These are phyloP conservation scores for Toxonevra muliebris DNA, from an alignment of 2,888 invertebrate species.

Conservation along the genomic window DNA sequence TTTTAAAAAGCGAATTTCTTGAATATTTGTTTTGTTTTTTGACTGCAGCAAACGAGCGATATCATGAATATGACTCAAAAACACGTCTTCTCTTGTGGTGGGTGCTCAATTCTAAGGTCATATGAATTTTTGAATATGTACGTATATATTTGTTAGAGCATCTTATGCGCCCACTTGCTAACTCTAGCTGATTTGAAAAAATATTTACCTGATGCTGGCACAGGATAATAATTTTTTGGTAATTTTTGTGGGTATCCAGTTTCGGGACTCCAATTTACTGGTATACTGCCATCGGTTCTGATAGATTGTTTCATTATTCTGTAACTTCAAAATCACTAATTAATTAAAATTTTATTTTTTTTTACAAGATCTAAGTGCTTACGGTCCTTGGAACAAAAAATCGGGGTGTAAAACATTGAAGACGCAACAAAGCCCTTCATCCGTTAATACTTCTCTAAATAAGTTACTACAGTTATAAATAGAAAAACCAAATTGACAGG, in stretches of 20 bases:
- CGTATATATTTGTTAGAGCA: too few species aligned
- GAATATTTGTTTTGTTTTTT: too few species aligned
- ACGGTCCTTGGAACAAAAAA: slow-evolving; percentile 46
- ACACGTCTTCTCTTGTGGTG: too few species aligned
- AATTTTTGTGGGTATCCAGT: slow-evolving; percentile 71
- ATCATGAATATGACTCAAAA: too few species aligned
- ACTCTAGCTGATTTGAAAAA: too few species aligned
- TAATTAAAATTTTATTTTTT: background rate
- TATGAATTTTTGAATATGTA: too few species aligned
- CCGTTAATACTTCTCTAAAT: slow-evolving; percentile 80
- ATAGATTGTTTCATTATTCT: slow-evolving; percentile 17
- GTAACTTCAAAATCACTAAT: slow-evolving; percentile 12
- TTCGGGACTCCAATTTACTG: slow-evolving; percentile 79
- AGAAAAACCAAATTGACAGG: slow-evolving; percentile 74
- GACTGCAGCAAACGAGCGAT: too few species aligned
- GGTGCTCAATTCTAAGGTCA: too few species aligned
- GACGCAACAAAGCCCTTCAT: slow-evolving; percentile 62
- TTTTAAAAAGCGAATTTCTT: too few species aligned
- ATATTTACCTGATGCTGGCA: slow-evolving; percentile 57
- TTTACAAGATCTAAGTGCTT: slow-evolving; percentile 19
- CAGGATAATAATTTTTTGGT: slow-evolving; percentile 70
- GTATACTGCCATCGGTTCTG: slow-evolving; percentile 13
- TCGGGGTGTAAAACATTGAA: slow-evolving; percentile 78
- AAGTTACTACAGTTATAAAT: slow-evolving; percentile 71
- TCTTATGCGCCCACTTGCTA: too few species aligned